A percentile compares a stretch with the other conserved stretches of the same genome.
Conservation (phyloP, 2,888 invertebrate species). For the Omphaloscelis lunosa region DNA sequence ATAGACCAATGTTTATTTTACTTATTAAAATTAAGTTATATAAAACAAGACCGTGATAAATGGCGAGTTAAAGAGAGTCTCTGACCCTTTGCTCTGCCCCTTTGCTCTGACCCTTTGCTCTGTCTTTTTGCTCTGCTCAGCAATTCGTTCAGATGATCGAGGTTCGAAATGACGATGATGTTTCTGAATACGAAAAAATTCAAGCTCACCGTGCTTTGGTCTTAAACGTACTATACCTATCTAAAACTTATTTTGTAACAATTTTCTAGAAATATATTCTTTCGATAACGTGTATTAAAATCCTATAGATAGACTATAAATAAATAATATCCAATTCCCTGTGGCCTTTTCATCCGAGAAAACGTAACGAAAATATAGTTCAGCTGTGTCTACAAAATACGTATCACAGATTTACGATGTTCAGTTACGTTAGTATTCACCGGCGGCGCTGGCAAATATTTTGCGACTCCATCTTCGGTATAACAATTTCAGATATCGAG, state of each 20-base stretch:
- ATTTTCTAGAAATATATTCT: background rate
- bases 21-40: background rate
- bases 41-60: background rate
- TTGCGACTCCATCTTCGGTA: conserved; percentile 52
- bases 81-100: background rate
- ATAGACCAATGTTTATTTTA: no score
- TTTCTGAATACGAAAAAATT: background rate
- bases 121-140: no score
- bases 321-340: conserved; percentile 17
- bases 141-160: background rate
- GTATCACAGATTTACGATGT: conserved; percentile 61
- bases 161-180: background rate
- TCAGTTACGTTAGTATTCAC: conserved; percentile 54
- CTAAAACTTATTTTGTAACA: background rate
- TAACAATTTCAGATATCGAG: conserved; percentile 55
- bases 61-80: background rate
- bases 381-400: conserved; percentile 57
- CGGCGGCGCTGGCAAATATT: conserved; percentile 59
- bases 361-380: conserved; percentile 35
- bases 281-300: background rate
- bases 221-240: background rate
- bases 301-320: background rate
- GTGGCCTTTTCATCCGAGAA: conserved; percentile 26
- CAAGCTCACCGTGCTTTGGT: background rate
- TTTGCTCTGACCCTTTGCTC: background rate